These are phyloP conservation scores for Himalopsyche phryganea DNA, from an alignment of 1,140 invertebrate genomes.

Conservation along the genomic window DNA sequence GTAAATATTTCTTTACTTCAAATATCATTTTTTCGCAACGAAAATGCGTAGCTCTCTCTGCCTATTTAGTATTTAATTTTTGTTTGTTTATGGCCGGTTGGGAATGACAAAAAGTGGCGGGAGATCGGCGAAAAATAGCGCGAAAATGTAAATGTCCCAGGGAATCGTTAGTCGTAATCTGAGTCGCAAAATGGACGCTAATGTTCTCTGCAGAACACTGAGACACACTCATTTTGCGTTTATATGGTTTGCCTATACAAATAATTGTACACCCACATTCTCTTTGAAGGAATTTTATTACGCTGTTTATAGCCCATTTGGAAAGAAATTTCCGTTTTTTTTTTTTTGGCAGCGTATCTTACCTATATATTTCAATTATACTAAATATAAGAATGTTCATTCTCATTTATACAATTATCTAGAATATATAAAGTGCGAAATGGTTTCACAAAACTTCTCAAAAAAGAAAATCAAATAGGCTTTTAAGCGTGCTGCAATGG, in stretches of 20 bases:
- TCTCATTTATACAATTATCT: too few relatives aligned
- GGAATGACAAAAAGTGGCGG: background rate
- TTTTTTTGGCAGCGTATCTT: too few relatives aligned
- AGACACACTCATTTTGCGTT: conserved; percentile 12
- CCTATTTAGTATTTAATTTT: background rate
- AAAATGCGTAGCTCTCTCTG: too few relatives aligned
- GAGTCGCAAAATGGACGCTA: conserved; percentile 25
- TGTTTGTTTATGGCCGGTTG: conserved; percentile 10
- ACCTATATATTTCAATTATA: too few relatives aligned
- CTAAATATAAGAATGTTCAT: too few relatives aligned
- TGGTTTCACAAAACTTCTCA: too few relatives aligned
- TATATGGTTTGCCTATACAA: conserved; percentile 5
- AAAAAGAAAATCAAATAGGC: too few relatives aligned
- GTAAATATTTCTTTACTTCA: too few relatives aligned
- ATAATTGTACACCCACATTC: background rate
- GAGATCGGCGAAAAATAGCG: conserved; percentile 12
- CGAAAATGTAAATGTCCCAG: conserved; percentile 22
- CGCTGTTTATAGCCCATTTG: background rate
- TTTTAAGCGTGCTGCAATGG: too few relatives aligned
- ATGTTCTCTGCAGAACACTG: conserved; percentile 9
- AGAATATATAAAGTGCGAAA: too few relatives aligned
- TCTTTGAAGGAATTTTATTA: background rate
- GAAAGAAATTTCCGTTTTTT: too few relatives aligned
- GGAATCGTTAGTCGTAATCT: conserved; percentile 31
- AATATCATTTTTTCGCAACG: too few relatives aligned